phyloP scores from a whole-genome alignment of 1,140 invertebrate genomes.

The Oppia nitens region DNA sequence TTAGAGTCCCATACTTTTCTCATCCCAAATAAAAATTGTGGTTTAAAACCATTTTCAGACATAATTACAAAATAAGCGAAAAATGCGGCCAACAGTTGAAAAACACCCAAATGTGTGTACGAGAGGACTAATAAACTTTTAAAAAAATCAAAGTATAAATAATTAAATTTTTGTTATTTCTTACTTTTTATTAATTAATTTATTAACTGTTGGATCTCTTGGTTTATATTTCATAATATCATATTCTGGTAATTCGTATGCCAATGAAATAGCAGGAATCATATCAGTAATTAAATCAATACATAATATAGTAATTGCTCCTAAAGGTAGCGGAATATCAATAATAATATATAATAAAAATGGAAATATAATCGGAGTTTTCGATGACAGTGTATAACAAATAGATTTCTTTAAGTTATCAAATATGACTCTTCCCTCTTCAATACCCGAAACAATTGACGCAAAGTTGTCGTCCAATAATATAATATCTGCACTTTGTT shows the following conservation, averaged over 20 bases:
- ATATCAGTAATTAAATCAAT: conserved; percentile 99
- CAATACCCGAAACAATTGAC: conserved; percentile 96
- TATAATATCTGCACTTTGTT: conserved; percentile 99
- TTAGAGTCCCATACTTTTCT: conserved; percentile 89
- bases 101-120: conserved; percentile 97
- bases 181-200: conserved; percentile 48
- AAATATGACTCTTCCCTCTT: conserved; percentile 93
- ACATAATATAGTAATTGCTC: conserved; percentile 96
- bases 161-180: conserved; percentile 34
- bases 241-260: conserved; percentile 65
- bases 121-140: conserved; percentile 44
- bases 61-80: conserved; percentile 98
- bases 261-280: conserved; percentile 51
- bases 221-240: conserved; percentile 95
- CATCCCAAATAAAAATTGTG: conserved; percentile 64
- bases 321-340: conserved; percentile 89
- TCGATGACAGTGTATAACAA: conserved; percentile 94
- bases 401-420: conserved; percentile 99
- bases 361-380: conserved; percentile 97
- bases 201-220: conserved; percentile 74
- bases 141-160: conserved; percentile 36
- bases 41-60: conserved; percentile 94
- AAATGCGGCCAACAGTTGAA: conserved; percentile 96
- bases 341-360: conserved; percentile 94
- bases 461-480: conserved; percentile 98